These are phyloP conservation scores for Serrognathus titanus DNA, from an alignment of 2,888 invertebrate genomes.

Conservation along the genomic window DNA sequence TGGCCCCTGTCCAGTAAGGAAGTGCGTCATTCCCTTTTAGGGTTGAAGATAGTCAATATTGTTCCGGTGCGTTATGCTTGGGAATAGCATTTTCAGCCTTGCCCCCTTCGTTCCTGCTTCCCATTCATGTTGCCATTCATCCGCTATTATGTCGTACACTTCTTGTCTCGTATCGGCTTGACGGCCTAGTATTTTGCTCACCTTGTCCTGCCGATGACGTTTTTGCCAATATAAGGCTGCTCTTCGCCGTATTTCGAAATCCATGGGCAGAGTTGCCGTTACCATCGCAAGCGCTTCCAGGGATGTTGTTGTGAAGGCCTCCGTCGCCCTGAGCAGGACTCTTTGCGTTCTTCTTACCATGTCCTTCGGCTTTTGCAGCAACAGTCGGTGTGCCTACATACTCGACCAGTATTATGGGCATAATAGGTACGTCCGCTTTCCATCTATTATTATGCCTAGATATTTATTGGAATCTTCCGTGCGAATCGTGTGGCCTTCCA, in stretches of 20 bases:
- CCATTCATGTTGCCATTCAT: constrained; percentile 4
- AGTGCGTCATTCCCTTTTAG: background rate
- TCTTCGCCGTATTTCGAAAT: background rate
- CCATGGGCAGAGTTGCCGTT: background rate
- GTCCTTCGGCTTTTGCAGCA: background rate
- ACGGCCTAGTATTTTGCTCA: background rate
- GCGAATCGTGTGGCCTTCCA: background rate
- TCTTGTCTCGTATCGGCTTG: too few relatives aligned
- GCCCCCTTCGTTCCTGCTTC: background rate
- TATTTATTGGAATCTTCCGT: background rate
- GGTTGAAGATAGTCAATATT: too few relatives aligned
- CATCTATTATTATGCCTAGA: background rate
- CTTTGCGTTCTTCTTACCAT: background rate
- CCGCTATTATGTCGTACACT: background rate
- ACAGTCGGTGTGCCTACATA: background rate
- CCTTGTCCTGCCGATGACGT: background rate
- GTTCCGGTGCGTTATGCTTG: background rate
- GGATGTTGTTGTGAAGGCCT: constrained; percentile 4
- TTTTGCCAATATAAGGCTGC: constrained; percentile 3
- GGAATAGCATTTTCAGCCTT: background rate
- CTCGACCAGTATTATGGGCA: constrained; percentile 2
- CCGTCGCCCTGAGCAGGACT: background rate
- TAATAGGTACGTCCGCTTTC: background rate
- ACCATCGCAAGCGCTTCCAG: constrained; percentile 4
- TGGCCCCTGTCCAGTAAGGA: background rate